Percentiles rank a stretch among this genome's conserved stretches.
These are phyloP conservation scores for Campopleginae sp. DNA, from an alignment of 2,888 invertebrate genomes.

Conservation along the genomic window DNA sequence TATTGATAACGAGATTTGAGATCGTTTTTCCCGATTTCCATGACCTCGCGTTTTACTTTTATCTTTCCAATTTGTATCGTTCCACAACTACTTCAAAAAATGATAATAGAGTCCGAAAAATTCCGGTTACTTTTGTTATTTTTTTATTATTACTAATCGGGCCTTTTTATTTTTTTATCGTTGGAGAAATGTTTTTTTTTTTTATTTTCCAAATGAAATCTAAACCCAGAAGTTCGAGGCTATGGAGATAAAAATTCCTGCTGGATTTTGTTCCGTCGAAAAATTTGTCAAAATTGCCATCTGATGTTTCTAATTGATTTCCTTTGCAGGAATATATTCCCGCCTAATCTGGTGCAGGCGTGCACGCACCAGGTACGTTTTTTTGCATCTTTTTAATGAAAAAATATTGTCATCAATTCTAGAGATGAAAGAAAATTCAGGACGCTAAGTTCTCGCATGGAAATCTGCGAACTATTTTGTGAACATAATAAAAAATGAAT, in stretches of 20 bases:
- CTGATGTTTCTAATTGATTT: slow-evolving; percentile 55
- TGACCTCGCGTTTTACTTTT: neutral
- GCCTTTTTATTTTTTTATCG: neutral
- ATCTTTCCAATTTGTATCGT: neutral
- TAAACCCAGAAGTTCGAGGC: neutral
- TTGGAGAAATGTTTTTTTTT: neutral
- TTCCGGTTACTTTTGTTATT: neutral
- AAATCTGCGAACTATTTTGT: neutral
- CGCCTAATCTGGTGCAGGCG: slow-evolving; percentile 88
- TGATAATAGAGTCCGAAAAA: neutral
- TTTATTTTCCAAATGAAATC: neutral
- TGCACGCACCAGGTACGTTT: slow-evolving; percentile 86
- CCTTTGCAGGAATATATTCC: slow-evolving; percentile 88
- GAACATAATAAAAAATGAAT: neutral
- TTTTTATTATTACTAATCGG: slow-evolving; percentile 7
- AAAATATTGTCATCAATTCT: neutral
- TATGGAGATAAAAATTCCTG: slow-evolving; percentile 6
- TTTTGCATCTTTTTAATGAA: neutral
- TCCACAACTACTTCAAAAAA: neutral
- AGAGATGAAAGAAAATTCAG: neutral
- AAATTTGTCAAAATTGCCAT: neutral
- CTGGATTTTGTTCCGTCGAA: neutral
- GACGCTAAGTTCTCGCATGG: neutral
- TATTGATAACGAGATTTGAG: neutral
- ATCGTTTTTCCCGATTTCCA: neutral